A percentile compares a stretch with the other conserved stretches of the same genome.
These are phyloP conservation scores for Graptemys geographica DNA, from an alignment of 2,797 vertebrate genomes.

Conservation along the genomic window DNA sequence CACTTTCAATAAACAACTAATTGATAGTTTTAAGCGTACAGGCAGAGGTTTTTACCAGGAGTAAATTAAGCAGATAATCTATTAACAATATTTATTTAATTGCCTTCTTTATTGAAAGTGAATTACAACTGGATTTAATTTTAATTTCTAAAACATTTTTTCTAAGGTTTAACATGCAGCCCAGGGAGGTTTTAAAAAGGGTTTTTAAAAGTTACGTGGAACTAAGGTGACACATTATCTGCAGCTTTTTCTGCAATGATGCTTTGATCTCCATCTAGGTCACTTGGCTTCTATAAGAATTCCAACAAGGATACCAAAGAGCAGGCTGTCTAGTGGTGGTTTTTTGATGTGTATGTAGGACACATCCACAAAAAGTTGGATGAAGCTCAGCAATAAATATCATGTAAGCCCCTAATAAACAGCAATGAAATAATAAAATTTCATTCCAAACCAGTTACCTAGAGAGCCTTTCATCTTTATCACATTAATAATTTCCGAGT, in stretches of 20 bases:
- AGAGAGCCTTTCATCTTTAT: background rate
- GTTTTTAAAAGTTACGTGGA: background rate
- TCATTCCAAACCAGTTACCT: background rate
- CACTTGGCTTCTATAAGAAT: background rate
- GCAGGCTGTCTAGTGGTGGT: background rate
- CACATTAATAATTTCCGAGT: background rate
- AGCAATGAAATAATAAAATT: background rate
- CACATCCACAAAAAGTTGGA: rapidly evolving
- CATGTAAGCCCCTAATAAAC: background rate
- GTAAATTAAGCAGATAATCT: background rate
- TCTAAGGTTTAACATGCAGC: background rate
- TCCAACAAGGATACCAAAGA: background rate
- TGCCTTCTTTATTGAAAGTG: background rate
- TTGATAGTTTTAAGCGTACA: background rate
- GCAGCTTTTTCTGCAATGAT: background rate
- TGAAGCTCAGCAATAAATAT: background rate
- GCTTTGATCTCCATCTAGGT: rapidly evolving
- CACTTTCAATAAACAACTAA: background rate
- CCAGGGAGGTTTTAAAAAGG: background rate
- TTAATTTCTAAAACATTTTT: background rate
- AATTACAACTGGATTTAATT: background rate
- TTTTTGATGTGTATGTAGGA: background rate
- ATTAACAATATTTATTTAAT: background rate
- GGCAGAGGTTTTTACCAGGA: background rate
- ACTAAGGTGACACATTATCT: background rate